Conservation (phyloP, 2,113 vertebrate species). For the Danionella cerebrum region DNA sequence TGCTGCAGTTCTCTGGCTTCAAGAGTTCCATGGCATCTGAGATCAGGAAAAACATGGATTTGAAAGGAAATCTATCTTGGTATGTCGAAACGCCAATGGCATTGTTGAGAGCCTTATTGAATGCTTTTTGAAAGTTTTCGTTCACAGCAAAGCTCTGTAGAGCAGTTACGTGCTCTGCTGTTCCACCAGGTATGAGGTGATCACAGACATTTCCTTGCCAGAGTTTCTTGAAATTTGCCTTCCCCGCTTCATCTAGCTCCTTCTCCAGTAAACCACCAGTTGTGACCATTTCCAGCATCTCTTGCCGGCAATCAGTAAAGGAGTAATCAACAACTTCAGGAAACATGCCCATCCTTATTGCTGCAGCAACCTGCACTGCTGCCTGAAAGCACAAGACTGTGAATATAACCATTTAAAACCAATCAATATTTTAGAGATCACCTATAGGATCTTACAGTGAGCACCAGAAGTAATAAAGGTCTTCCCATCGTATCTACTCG, state of each 20-base stretch:
- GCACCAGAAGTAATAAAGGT: background rate
- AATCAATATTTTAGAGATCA: background rate
- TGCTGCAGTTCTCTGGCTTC: constrained; percentile 11
- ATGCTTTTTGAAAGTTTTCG: accelerated
- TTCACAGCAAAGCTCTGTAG: constrained; percentile 21
- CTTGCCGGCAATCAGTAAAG: constrained; percentile 40
- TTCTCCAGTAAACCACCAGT: constrained; percentile 31
- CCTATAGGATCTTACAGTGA: constrained; percentile 15
- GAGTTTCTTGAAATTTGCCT: background rate
- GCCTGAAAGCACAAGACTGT: background rate
- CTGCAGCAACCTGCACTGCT: constrained; percentile 14
- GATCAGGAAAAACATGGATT: constrained; percentile 60
- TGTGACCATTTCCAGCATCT: constrained; percentile 45
- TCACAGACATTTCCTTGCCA: background rate
- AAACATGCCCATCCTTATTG: constrained; percentile 29
- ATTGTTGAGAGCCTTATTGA: constrained; percentile 32
- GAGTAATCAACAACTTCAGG: constrained; percentile 41
- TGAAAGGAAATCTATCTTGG: constrained; percentile 46
- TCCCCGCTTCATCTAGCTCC: constrained; percentile 37
- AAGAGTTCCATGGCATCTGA: constrained; percentile 45
- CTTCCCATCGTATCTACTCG: constrained; percentile 9
- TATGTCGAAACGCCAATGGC: constrained; percentile 40
- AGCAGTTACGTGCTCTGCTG: constrained; percentile 37
- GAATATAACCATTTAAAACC: no score
- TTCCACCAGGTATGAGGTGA: constrained; percentile 13